A percentile compares a stretch with the other conserved stretches of the same genome.
These are phyloP conservation scores for Macaria liturata DNA, from an alignment of 2,888 invertebrate genomes.

Conservation along the genomic window DNA sequence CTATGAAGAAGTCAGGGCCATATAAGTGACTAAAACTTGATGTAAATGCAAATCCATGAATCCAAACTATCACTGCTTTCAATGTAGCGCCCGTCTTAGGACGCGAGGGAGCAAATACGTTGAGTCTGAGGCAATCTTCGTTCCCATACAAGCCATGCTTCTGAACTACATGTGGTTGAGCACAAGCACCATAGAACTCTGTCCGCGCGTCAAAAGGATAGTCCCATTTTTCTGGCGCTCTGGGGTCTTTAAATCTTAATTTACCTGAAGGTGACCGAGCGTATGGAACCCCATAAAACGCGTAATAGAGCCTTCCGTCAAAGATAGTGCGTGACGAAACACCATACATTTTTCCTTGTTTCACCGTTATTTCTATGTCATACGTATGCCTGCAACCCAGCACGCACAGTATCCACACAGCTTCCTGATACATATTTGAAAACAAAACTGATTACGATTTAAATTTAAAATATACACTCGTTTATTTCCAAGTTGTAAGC, in stretches of 20 bases:
- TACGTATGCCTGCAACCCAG: constrained; percentile 36
- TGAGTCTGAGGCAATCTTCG: constrained; percentile 87
- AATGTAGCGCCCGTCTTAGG: constrained; percentile 39
- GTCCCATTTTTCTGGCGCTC: constrained; percentile 64
- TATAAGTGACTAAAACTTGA: constrained; percentile 73
- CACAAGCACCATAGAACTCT: constrained; percentile 79
- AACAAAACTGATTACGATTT: neutral
- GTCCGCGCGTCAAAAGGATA: constrained; percentile 82
- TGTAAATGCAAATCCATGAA: constrained; percentile 73
- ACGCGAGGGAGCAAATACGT: constrained; percentile 85
- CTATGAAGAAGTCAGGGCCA: constrained; percentile 72
- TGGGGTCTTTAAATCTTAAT: constrained; percentile 68
- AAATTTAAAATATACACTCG: too few species aligned
- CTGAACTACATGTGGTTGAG: constrained; percentile 82
- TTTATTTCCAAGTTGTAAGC: constrained; percentile 7
- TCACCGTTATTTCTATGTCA: constrained; percentile 54
- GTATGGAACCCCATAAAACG: constrained; percentile 73
- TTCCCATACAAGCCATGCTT: constrained; percentile 66
- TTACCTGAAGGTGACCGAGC: constrained; percentile 61
- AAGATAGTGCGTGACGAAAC: constrained; percentile 53
- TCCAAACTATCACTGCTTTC: constrained; percentile 67
- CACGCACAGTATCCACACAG: constrained; percentile 37
- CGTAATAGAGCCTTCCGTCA: constrained; percentile 53
- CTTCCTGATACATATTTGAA: constrained; percentile 37
- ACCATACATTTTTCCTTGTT: constrained; percentile 61